A percentile compares a stretch with the other conserved stretches of the same genome.
Evolutionary conservation across 2,113 vertebrate species (phyloP).

Genomic region (Thalassoma bifasciatum): DNA sequence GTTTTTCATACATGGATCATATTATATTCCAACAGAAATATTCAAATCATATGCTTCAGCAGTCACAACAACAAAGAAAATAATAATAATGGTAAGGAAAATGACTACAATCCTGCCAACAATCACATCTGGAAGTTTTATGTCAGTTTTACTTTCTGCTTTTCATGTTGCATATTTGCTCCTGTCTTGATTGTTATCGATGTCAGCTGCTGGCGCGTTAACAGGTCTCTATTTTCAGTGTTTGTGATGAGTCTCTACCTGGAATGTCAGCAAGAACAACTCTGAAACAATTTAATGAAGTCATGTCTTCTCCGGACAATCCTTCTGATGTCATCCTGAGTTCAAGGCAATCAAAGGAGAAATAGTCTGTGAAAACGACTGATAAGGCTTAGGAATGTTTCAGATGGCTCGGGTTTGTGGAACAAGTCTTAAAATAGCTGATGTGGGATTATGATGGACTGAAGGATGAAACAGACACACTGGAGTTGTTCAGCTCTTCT

Average conservation of each 20-base stretch:
- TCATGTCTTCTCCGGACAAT: constrained; percentile 61
- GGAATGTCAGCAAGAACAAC: constrained; percentile 34
- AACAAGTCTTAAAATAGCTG: constrained; percentile 58
- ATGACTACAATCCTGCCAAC: no score
- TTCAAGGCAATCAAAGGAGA: constrained; percentile 49
- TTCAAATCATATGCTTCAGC: background rate
- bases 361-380: constrained; percentile 51
- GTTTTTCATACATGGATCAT: background rate
- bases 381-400: constrained; percentile 70
- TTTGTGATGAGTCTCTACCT: constrained; percentile 30
- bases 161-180: background rate
- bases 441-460: constrained; percentile 8
- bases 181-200: constrained; percentile 21
- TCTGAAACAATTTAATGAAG: constrained; percentile 46
- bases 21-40: background rate
- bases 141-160: no score
- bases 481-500: constrained; percentile 58
- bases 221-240: constrained; percentile 5
- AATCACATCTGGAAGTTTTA: no score
- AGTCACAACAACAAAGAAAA: background rate
- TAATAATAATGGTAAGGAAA: no score
- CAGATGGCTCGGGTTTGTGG: constrained; percentile 48
- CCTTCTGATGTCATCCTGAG: constrained; percentile 51
- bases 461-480: constrained; percentile 21
- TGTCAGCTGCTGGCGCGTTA: background rate